These are phyloP conservation scores for Brachionus paranguensis DNA, from an alignment of 1,140 invertebrate species.

Conservation along the genomic window DNA sequence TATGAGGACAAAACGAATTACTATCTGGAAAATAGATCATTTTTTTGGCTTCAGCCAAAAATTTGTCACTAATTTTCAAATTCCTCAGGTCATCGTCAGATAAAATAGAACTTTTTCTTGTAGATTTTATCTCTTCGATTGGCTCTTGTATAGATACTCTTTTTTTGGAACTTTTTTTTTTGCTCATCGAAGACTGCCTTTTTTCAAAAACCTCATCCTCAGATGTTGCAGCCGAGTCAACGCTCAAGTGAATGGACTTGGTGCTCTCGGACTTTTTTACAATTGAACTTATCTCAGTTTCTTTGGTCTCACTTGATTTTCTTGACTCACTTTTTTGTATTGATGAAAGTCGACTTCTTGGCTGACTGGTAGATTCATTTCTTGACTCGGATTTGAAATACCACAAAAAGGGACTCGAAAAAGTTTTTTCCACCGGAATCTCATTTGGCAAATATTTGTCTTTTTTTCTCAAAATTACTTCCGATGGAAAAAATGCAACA, in stretches of 20 bases:
- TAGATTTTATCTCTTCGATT: too few species aligned
- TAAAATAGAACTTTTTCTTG: not conserved
- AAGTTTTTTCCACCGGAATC: not conserved
- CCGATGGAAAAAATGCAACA: not conserved
- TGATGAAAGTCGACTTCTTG: not conserved
- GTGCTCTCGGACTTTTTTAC: not conserved
- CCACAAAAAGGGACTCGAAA: conserved; percentile 9
- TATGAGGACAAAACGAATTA: conserved; percentile 22
- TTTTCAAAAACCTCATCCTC: not conserved
- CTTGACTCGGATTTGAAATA: not conserved
- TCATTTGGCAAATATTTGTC: not conserved
- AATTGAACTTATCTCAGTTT: not conserved
- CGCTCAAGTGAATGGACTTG: not conserved
- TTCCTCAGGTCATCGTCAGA: not conserved
- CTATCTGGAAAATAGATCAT: conserved; percentile 2
- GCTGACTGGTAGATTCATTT: not conserved
- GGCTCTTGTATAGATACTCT: not conserved
- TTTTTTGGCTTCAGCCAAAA: conserved; percentile 18
- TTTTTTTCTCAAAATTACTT: not conserved
- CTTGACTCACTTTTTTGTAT: not conserved
- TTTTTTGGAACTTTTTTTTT: not conserved
- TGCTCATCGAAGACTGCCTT: not conserved
- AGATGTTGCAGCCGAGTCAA: not conserved
- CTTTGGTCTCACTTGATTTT: not conserved
- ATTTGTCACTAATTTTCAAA: conserved; percentile 3